phyloP scores from a whole-genome alignment of 2,888 invertebrate species.

The Stenodera caucasica region DNA sequence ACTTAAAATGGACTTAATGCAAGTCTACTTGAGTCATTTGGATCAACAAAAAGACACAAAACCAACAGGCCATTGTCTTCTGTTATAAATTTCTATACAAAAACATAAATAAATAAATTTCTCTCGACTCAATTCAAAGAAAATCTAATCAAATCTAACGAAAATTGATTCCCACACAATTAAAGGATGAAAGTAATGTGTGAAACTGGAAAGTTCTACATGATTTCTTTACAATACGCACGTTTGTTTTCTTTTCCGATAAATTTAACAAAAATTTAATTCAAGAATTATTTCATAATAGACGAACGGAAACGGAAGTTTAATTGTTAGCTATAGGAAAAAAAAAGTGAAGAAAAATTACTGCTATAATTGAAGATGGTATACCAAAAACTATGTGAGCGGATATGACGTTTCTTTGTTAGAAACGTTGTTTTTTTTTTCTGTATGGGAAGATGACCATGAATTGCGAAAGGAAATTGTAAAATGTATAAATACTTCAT shows the following conservation, averaged over 20 bases:
- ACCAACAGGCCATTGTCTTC: conserved; percentile 25
- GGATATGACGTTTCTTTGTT: conserved; percentile 23
- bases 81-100: too few species aligned
- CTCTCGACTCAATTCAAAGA: neutral
- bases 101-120: too few species aligned
- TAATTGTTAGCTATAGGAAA: neutral
- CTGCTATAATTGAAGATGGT: neutral
- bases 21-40: conserved; percentile 21
- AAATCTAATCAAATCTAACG: neutral
- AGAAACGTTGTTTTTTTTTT: neutral
- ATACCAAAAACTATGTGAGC: conserved; percentile 15
- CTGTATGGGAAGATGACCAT: conserved; percentile 25
- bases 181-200: neutral
- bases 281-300: neutral
- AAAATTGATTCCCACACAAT: neutral
- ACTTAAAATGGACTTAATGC: conserved; percentile 23
- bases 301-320: conserved; percentile 2
- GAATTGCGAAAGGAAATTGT: conserved; percentile 16
- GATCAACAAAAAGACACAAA: conserved; percentile 15
- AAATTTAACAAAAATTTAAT: too few species aligned
- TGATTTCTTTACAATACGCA: too few species aligned
- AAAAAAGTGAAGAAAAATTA: neutral
- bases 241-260: too few species aligned
- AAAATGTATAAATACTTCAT: conserved; percentile 15
- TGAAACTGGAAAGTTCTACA: neutral